Evolutionary conservation across 1,140 invertebrate genomes (phyloP).

Genomic region (Hetaerina americana): DNA sequence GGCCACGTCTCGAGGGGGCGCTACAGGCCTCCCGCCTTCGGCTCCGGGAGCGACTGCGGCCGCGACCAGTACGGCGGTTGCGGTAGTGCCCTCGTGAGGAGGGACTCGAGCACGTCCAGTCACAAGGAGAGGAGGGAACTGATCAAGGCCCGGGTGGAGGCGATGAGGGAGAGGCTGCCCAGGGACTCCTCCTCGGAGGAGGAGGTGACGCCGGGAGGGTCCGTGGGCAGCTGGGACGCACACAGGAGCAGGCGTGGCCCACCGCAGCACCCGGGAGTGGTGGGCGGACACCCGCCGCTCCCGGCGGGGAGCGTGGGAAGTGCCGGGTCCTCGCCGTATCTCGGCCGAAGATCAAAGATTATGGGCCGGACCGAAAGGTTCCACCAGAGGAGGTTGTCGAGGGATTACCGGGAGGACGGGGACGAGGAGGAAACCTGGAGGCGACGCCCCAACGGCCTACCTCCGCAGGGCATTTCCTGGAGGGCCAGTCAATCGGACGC

Average conservation of each 20-base stretch:
- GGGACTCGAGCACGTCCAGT: slow-evolving; percentile 20
- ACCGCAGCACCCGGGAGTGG: neutral
- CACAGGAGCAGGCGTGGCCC: neutral
- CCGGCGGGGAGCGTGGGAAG: neutral
- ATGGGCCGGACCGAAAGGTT: neutral
- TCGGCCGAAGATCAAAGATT: neutral
- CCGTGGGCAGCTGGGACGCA: neutral
- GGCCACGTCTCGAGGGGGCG: slow-evolving; percentile 16
- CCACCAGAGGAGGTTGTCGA: neutral
- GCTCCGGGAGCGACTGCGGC: slow-evolving; percentile 2
- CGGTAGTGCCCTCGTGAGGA: slow-evolving; percentile 35
- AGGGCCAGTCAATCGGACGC: neutral
- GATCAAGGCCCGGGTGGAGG: slow-evolving; percentile 49
- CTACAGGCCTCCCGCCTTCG: slow-evolving; percentile 17
- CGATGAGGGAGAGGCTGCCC: slow-evolving; percentile 42
- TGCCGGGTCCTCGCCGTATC: neutral
- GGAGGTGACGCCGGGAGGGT: slow-evolving; percentile 30
- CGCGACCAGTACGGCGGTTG: slow-evolving; percentile 21
- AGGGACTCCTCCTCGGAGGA: slow-evolving; percentile 60
- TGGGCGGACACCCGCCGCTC: neutral
- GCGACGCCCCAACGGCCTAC: neutral
- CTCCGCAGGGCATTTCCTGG: neutral
- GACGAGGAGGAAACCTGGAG: neutral
- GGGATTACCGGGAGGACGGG: neutral
- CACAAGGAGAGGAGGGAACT: slow-evolving; percentile 33